Base-by-base conservation (phyloP, 2,797 vertebrate genomes). In the Adrianichthys oophorus region DNA sequence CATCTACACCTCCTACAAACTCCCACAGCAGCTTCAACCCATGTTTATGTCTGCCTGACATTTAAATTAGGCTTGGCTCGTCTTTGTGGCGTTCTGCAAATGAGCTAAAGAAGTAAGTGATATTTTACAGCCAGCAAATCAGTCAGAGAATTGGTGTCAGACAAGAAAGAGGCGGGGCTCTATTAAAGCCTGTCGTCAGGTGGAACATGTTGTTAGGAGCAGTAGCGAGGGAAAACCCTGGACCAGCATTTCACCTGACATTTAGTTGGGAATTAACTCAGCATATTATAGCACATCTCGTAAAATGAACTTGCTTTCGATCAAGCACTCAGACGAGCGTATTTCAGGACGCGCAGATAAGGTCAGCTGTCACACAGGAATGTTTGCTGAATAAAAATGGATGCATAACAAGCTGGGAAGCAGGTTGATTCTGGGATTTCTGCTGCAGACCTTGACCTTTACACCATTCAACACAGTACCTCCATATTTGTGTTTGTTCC, bases 351-450 rank as follows among this genome's bases (percentile, higher is more conserved):
- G 85, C 75, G 58, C 19, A 70, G 79, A 95, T 92, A 95, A 95
- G 93, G 92, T 94, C 93, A 93, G 29, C 89, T 92, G 88, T 90
- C 91, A 88, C 46, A 56, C 82, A 88, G 87, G 82, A 91, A 79
- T 87, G 91, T 91, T 92, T 91, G 69, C 73, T 72, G 46, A 89
- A 89, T 88, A 78, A 85, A 93, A 92, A 89, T 73, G 80, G 80
- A 92, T 91, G 88, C 24, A 15, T 79, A 93, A 91, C 70, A 86
- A 88, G 75, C 79, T 49, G 85, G 54, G 86, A 85, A 89, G 84
- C 60, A 80, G 67, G 86, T 66, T 87, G 82, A 50, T 74, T 59
- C 78, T 90, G 86, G 80, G 87, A 87, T 90, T 57, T 80, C 86
- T 80, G 65, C 79, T 71, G 49, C 59, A 59, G 67, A 57, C 37